Evolutionary conservation across 1,140 invertebrate species (phyloP), one percentile per base, ranked within the genome.

Genomic region (Ladona fulva): DNA sequence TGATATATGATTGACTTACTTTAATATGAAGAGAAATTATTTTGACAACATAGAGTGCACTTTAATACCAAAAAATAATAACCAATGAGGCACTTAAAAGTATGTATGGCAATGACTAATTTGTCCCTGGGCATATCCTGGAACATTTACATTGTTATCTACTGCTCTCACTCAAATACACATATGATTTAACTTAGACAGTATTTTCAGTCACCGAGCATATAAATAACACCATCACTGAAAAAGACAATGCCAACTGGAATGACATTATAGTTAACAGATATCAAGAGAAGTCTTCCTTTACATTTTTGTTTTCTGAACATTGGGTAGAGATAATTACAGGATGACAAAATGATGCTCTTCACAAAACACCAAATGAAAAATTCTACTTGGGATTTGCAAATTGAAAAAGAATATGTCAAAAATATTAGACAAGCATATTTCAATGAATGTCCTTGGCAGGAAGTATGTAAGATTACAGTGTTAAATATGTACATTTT

Each of bases 381-480:
- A 3, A 66, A 6, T 66, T 66, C 52, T 66, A 66, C 52, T 22
- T 6, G 52, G 52, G n/a, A 66, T 66, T 66, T 66, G 52, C 52
- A 3, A 66, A 66, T 66, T 66, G 52, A 66, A 66, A 66, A 22
- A 22, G 52, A 66, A 66, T 52, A 10, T 66, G 52, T 66, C 52
- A 66, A 66, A 66, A 66, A 12, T 12, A 66, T 66, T 12, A 66
- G 52, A 66, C 52, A 66, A 66, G 52, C 52, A 66, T 66, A 66
- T 66, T 66, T 66, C 52, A 66, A 66, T 66, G 52, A 66, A 22
- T 66, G 52, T 66, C 14, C n/a, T 66, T 66, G 52, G 52, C 52
- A 66, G 52, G 52, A 66, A 66, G 52, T 66, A 66, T 66, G 14
- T 66, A 66, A 66, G 3, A 66, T 66, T 66, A 66, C 14, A 6